These are phyloP conservation scores for Hemitrygon akajei DNA, from an alignment of 2,797 vertebrate species.

Conservation along the genomic window DNA sequence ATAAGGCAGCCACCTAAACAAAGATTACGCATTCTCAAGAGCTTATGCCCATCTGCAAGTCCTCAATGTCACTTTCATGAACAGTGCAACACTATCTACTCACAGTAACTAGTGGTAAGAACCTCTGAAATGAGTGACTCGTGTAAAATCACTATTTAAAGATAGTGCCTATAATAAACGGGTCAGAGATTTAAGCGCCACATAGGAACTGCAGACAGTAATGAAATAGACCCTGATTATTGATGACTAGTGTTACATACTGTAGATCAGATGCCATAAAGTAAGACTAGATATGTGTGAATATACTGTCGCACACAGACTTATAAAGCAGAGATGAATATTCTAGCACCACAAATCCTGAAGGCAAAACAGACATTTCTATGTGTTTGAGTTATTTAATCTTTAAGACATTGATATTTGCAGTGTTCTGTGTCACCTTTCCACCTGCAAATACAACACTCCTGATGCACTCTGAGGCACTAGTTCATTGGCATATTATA, in stretches of 20 bases:
- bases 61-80: background rate
- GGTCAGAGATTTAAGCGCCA: background rate
- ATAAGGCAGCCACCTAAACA: background rate
- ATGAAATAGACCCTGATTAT: background rate
- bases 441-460: background rate
- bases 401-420: background rate
- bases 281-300: background rate
- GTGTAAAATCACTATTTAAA: background rate
- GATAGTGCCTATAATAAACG: background rate
- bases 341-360: constrained; percentile 2
- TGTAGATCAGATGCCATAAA: background rate
- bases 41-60: background rate
- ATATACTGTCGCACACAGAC: background rate
- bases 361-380: background rate
- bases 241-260: background rate
- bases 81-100: background rate
- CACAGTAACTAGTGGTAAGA: background rate
- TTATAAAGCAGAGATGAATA: constrained; percentile 11
- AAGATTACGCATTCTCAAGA: background rate
- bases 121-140: background rate
- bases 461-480: constrained; percentile 1
- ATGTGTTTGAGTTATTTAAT: background rate
- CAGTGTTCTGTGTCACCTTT: background rate
- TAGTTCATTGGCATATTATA: constrained; percentile 9
- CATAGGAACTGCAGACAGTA: background rate